Conservation (phyloP, 2,888 invertebrate species). For the Phlogophora meticulosa region DNA sequence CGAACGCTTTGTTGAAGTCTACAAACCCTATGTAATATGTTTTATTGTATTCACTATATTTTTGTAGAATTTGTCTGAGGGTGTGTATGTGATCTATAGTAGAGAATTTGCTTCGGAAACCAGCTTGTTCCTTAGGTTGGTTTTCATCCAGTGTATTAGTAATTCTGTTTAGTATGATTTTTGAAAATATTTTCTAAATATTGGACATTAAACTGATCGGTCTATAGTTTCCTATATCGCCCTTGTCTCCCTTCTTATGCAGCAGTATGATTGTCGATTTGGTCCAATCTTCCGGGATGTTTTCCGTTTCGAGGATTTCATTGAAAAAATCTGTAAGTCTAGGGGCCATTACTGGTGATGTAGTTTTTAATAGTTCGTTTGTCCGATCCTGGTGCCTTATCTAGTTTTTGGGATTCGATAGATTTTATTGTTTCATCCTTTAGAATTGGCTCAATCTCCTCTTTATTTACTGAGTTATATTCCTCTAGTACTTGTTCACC, state of each 20-base stretch:
- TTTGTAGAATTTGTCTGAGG: no score
- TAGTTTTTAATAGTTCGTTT: not conserved
- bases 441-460: not conserved
- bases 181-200: slow-evolving; percentile 1
- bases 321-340: not conserved
- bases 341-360: not conserved
- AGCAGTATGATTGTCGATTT: slow-evolving; percentile 4
- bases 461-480: not conserved
- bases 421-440: not conserved
- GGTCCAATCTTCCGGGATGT: not conserved
- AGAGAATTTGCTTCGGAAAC: no score
- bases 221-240: not conserved
- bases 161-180: not conserved
- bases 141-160: not conserved
- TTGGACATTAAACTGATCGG: slow-evolving; percentile 2
- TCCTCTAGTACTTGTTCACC: not conserved
- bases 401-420: not conserved
- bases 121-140: no score
- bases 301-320: not conserved
- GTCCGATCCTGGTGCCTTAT: slow-evolving; percentile 6
- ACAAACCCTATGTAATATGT: no score
- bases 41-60: no score
- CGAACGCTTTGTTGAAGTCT: no score
- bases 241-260: not conserved
- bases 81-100: no score